Evolutionary conservation across 2,113 vertebrate genomes (phyloP).

Genomic region (Struthidea cinerea): DNA sequence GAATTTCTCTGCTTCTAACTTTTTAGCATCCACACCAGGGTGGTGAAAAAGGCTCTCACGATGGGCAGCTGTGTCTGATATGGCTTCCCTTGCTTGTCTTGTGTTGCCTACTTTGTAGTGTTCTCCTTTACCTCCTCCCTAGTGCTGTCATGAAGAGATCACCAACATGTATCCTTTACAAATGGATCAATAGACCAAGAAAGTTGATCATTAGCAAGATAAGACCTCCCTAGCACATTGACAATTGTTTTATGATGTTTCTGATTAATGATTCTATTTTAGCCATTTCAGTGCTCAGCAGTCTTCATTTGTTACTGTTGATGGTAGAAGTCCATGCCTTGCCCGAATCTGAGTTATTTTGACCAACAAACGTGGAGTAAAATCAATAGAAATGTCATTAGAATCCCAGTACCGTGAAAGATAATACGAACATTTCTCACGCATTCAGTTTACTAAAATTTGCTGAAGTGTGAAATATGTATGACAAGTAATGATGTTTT

Average conservation of each 20-base stretch:
- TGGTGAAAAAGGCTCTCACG: neutral
- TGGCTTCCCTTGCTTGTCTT: neutral
- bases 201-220: constrained; percentile 57
- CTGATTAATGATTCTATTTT: constrained; percentile 72
- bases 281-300: constrained; percentile 63
- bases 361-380: constrained; percentile 71
- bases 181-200: constrained; percentile 52
- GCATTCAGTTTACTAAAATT: constrained; percentile 80
- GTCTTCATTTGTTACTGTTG: constrained; percentile 69
- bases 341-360: constrained; percentile 68
- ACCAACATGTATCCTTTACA: constrained; percentile 20
- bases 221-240: constrained; percentile 46
- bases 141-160: constrained; percentile 31
- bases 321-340: constrained; percentile 61
- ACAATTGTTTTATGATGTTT: constrained; percentile 68
- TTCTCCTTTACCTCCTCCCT: constrained; percentile 3
- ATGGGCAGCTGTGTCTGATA: neutral
- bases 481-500: constrained; percentile 76
- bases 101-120: neutral
- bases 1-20: too few species aligned
- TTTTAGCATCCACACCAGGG: too few species aligned
- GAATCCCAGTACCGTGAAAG: constrained; percentile 58
- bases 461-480: constrained; percentile 77
- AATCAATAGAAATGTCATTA: constrained; percentile 80
- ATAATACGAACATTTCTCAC: constrained; percentile 76